Evolutionary conservation across 2,113 vertebrate species (phyloP).

Genomic region (Calypte anna): DNA sequence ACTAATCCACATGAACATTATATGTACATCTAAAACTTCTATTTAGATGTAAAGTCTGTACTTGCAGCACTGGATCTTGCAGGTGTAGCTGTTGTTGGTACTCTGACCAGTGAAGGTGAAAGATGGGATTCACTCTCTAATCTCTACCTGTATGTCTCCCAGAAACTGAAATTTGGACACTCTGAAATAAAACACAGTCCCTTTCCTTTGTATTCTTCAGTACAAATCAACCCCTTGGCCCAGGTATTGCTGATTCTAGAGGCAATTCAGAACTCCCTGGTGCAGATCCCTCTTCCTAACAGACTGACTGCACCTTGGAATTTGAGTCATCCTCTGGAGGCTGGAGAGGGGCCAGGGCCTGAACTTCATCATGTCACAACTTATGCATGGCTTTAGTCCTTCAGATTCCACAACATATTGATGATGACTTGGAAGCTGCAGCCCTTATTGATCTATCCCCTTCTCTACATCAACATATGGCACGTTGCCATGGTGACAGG

Average conservation of each 20-base stretch:
- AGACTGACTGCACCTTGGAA: background rate
- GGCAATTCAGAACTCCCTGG: background rate
- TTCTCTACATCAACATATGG: background rate
- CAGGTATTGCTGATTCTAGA: fast-evolving
- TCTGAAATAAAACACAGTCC: background rate
- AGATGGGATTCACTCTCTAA: background rate
- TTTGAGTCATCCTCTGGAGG: background rate
- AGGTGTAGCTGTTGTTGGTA: background rate
- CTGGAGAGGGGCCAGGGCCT: background rate
- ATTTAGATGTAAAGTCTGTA: background rate
- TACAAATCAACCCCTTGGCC: background rate
- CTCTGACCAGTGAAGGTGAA: background rate
- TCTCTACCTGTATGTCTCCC: background rate
- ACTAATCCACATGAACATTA: background rate
- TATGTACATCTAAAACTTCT: background rate
- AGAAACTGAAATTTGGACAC: background rate
- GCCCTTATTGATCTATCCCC: constrained; percentile 14
- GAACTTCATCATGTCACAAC: background rate
- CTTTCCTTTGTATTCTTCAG: background rate
- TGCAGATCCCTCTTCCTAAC: background rate
- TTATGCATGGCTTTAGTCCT: background rate
- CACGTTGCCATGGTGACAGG: constrained; percentile 29
- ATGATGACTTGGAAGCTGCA: constrained; percentile 24
- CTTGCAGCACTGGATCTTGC: background rate
- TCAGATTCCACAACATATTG: background rate